Evolutionary conservation across 2,888 invertebrate species (phyloP), one percentile per base, ranked within the genome.

Genomic region (Ypsolopha scabrella): DNA sequence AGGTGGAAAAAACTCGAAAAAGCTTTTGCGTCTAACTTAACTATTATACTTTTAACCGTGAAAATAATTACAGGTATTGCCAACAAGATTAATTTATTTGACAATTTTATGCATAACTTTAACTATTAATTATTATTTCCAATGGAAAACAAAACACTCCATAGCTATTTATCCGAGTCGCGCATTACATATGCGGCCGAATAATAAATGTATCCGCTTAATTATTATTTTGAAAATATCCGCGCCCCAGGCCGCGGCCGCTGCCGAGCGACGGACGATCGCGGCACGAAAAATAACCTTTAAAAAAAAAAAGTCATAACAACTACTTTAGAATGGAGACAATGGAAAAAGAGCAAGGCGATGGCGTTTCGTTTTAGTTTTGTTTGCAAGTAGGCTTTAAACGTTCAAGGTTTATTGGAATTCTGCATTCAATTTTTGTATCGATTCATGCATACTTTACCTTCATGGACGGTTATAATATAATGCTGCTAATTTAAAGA

Each of bases 121-220:
- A 24, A 24, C n/a, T n/a, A n/a, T n/a, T 24, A 4, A 34, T 37
- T 35, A 33, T 35, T 37, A 48, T 6, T 6, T 48, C n/a, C 4
- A 35, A 48, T 11, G 7, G 45, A 41, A 43, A 45, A 9, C 54
- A 51, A 55, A 68, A 52, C 75, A 73, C 60, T 71, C 72, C 72
- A 69, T 75, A 60, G 55, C 45, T 45, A 38, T 34, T 59, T 68
- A 72, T 72, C 72, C 8, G 36, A 60, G 52, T 55, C 59, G 57
- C 70, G 60, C 72, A 79, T 81, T 77, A 78, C 70, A 74, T 76
- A 80, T 80, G 80, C 79, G 67, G 67, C 62, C 56, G 63, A 67
- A 80, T 85, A 83, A 85, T 76, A 81, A 82, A 85, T 85, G 85
- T 81, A 81, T 85, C 85, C 85, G 78, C 68, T 82, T 85, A 83